Evolutionary conservation across 2,113 vertebrate genomes (phyloP), one percentile per base, ranked within the genome.

Genomic region (Perccottus glenii): DNA sequence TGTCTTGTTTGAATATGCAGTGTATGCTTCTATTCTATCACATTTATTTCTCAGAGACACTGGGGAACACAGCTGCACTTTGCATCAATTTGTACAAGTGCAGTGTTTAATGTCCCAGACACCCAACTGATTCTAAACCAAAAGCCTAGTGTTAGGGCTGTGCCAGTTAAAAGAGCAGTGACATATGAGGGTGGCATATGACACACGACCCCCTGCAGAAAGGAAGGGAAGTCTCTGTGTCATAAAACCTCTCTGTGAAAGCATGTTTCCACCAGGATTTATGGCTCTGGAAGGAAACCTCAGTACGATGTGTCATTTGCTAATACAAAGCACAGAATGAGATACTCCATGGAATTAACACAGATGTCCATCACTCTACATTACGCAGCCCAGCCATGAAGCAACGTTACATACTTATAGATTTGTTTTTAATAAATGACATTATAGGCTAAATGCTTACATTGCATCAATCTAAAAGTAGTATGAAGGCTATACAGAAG

Each of bases 191-290:
- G 52, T 67, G 83, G 87, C 78, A 89, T 75, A 81, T 87, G 82
- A 84, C 60, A 46, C 64, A 64, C 78, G 85, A 84, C 88, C 89
- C 90, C 89, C 91, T 81, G 81, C 90, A 91, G 92, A 83, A 92
- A 77, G 75, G 86, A 92, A 86, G 89, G 92, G 92, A 92, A 91
- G 90, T 92, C 73, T 85, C 74, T 84, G 75, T 70, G 82, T 87
- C 87, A 85, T 92, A 93, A 93, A 93, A 90, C 64, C 43, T 85
- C 75, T 81, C 83, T 74, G 82, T 88, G 71, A 85, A 82, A 83
- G 80, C 82, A 89, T 87, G 87, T 90, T 87, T 83, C 81, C 80
- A 75, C 70, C 72, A 80, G 77, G 87, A 92, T 92, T 92, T 93
- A 93, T 83, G 84, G 83, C 81, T 16, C 57, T 81, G 55, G 78